Conservation (phyloP, 2,113 vertebrate genomes). For the Rattus norvegicus region DNA sequence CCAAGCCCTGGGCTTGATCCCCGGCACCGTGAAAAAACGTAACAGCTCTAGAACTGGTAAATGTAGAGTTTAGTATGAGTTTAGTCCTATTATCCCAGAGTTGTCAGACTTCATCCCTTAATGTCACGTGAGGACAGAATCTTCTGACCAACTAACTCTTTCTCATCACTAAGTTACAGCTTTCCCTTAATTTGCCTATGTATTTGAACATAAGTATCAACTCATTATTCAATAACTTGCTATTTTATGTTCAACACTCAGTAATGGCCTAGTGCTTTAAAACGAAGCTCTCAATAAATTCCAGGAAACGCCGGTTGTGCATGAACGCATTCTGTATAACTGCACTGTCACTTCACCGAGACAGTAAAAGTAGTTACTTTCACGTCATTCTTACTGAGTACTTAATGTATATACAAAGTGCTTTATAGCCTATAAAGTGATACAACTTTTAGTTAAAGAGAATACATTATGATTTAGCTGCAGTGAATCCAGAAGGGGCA, state of each 20-base stretch:
- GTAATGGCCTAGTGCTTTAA: slow-evolving; percentile 14
- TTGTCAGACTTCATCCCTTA: not conserved
- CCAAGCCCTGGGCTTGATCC: not conserved
- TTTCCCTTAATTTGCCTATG: not conserved
- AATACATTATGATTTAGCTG: not conserved
- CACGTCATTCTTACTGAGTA: slow-evolving; percentile 37
- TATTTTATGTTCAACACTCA: slow-evolving; percentile 23
- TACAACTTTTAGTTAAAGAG: slow-evolving; percentile 26
- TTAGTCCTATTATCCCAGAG: not conserved
- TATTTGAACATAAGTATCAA: slow-evolving; percentile 14
- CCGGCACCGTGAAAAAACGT: not conserved
- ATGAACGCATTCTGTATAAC: not conserved
- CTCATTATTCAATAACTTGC: slow-evolving; percentile 39
- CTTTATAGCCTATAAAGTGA: slow-evolving; percentile 12
- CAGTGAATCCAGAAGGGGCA: not conserved
- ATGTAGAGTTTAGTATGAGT: not conserved
- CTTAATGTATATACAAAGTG: not conserved
- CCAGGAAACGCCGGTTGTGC: not conserved
- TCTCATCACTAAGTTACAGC: not conserved
- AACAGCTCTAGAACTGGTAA: not conserved
- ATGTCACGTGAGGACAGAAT: not conserved
- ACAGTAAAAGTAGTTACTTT: slow-evolving; percentile 34
- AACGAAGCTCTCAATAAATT: slow-evolving; percentile 11
- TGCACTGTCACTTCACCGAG: not conserved
- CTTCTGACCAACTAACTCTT: not conserved